Percentiles rank a stretch among this genome's conserved stretches.
These are phyloP conservation scores for Agonopterix alstromeriana DNA, from an alignment of 2,888 invertebrate genomes.

Conservation along the genomic window DNA sequence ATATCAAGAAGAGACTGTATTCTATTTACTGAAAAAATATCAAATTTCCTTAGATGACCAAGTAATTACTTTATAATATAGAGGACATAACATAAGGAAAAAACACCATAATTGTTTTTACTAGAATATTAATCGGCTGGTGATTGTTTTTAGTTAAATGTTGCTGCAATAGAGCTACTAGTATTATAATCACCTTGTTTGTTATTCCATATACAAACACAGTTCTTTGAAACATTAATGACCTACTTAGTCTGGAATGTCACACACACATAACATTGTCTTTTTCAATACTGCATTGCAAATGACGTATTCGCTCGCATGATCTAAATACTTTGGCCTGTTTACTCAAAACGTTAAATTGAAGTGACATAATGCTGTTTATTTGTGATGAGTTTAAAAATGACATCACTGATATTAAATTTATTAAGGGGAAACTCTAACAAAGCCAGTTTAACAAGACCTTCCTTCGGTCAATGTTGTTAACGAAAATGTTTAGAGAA, in stretches of 20 bases:
- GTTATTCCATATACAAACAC: background rate
- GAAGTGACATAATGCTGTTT: conserved; percentile 27
- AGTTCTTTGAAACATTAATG: conserved; percentile 7
- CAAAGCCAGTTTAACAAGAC: conserved; percentile 32
- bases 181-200: background rate
- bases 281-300: background rate
- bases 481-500: conserved; percentile 2
- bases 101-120: too few species aligned
- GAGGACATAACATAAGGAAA: too few species aligned
- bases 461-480: conserved; percentile 12
- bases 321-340: conserved; percentile 15
- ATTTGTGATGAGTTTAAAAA: conserved; percentile 27
- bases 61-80: too few species aligned
- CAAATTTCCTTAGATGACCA: too few species aligned
- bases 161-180: too few species aligned
- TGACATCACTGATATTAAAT: conserved; percentile 56
- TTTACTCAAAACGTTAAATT: conserved; percentile 10
- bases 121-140: too few species aligned
- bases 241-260: conserved; percentile 10
- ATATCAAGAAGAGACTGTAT: too few species aligned
- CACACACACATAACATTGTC: conserved; percentile 4
- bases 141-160: too few species aligned
- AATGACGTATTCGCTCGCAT: conserved; percentile 4
- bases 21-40: too few species aligned
- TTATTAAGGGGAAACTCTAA: conserved; percentile 10